phyloP scores from a whole-genome alignment of 2,888 invertebrate species.

The Drosophila pseudotakahashii region DNA sequence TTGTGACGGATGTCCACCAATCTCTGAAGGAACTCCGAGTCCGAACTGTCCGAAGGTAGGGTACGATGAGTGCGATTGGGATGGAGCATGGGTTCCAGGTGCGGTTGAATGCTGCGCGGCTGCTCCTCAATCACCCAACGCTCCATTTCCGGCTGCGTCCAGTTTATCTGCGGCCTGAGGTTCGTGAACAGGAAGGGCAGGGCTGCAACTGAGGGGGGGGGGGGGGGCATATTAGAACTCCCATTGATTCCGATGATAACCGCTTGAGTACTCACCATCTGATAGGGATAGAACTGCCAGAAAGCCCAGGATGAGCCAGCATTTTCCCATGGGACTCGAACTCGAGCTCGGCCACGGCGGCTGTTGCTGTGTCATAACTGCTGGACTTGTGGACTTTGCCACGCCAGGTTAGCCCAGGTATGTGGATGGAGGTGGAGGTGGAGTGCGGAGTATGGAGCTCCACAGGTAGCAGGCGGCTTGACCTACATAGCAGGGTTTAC shows the following conservation, averaged over 20 bases:
- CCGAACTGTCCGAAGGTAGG: constrained; percentile 66
- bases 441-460: background rate
- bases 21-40: constrained; percentile 81
- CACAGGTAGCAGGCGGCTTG: constrained; percentile 48
- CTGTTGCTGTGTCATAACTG: constrained; percentile 60
- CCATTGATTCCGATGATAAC: background rate
- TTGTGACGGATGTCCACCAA: constrained; percentile 74
- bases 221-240: background rate
- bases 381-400: constrained; percentile 4
- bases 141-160: constrained; percentile 79
- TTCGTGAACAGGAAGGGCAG: constrained; percentile 79
- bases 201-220: constrained; percentile 58
- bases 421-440: background rate
- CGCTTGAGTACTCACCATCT: constrained; percentile 58
- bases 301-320: constrained; percentile 69
- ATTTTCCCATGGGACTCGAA: constrained; percentile 46
- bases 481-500: constrained; percentile 63
- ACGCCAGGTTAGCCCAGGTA: constrained; percentile 13
- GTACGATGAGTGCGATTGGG: constrained; percentile 78
- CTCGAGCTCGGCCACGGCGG: constrained; percentile 14
- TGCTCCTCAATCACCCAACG: constrained; percentile 81
- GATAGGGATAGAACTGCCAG: constrained; percentile 38
- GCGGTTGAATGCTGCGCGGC: constrained; percentile 83
- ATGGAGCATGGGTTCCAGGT: constrained; percentile 75
- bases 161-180: constrained; percentile 76